These are phyloP conservation scores for Dermolepida albohirtum DNA, from an alignment of 2,888 invertebrate genomes.

Conservation along the genomic window DNA sequence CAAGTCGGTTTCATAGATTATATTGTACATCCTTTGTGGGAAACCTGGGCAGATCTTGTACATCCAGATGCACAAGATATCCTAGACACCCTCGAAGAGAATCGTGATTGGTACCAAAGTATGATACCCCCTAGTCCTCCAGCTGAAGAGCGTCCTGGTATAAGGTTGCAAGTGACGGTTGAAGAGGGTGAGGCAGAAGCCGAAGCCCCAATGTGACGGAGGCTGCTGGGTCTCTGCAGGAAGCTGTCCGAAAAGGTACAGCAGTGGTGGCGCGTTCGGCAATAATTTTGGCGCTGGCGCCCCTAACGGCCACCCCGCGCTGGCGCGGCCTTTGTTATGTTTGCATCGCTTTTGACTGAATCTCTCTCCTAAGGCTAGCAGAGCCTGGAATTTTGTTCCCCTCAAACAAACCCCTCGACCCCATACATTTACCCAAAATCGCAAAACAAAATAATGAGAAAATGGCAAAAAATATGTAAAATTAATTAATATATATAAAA, in stretches of 20 bases:
- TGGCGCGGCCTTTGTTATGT: slow-evolving; percentile 63
- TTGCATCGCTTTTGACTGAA: slow-evolving; percentile 63
- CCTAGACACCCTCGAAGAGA: slow-evolving; percentile 97
- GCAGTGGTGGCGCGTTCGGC: slow-evolving; percentile 90
- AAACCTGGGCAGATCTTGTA: slow-evolving; percentile 99
- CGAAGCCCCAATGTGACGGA: slow-evolving; percentile 90
- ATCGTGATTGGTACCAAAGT: slow-evolving; percentile 89
- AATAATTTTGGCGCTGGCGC: slow-evolving; percentile 62
- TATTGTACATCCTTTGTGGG: slow-evolving; percentile 99
- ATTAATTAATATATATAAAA: slow-evolving; percentile 33
- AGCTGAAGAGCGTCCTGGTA: slow-evolving; percentile 69
- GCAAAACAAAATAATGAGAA: slow-evolving; percentile 34
- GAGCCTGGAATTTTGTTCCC: slow-evolving; percentile 50
- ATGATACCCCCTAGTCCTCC: slow-evolving; percentile 96
- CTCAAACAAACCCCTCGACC: slow-evolving; percentile 39
- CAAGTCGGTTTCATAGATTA: slow-evolving; percentile 99
- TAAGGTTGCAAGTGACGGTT: slow-evolving; percentile 82
- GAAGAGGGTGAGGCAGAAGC: slow-evolving; percentile 80
- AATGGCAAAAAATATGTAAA: slow-evolving; percentile 41
- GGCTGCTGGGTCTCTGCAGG: slow-evolving; percentile 90
- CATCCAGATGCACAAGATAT: slow-evolving; percentile 99
- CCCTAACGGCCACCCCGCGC: slow-evolving; percentile 60
- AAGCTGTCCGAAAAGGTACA: slow-evolving; percentile 91
- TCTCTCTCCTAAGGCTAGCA: slow-evolving; percentile 54
- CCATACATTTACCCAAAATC: slow-evolving; percentile 29